Evolutionary conservation across 2,888 invertebrate species (phyloP), one percentile per base, ranked within the genome.

Genomic region (Drosophila helvetica): DNA sequence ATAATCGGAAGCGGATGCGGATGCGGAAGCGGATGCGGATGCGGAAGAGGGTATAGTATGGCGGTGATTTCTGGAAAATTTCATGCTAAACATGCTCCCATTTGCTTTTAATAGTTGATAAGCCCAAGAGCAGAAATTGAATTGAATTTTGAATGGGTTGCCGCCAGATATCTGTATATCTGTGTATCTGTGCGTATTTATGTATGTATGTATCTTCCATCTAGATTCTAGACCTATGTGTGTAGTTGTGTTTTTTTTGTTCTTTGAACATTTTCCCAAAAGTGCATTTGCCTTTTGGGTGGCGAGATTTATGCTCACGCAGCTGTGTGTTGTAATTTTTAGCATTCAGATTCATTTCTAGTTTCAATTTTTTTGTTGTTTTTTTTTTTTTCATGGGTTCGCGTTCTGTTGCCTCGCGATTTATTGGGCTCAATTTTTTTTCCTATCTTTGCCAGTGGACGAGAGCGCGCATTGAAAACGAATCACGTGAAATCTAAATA

Each of bases 401-500:
- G 45, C 19, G 42, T 27, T 65, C 65, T 27, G 62, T 61, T 62
- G 67, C 59, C 68, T 54, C 66, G 84, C 84, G 86, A 84, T 84
- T 84, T 84, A 84, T 84, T 81, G 83, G 79, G 81, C 71, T 73
- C 86, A 73, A 79, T 81, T 84, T 84, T 78, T 38, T n/a, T 81
- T 83, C 67, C 74, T 80, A 80, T 84, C 85, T 86, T 78, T 78
- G 71, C 66, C 51, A 51, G 64, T 80, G 86, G 81, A 79, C 81
- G 86, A 54, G 65, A 74, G 68, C 88, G 80, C 85, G 76, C 88
- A 86, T 86, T 86, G 85, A 86, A 86, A 86, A 86, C 84, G 88
- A 86, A 86, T 86, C 88, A 86, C 85, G 86, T 88, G 86, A 81
- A 88, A 88, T 88, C 88, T 86, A 88, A 88, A 88, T 88, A 88